These are phyloP conservation scores for Tetrao urogallus DNA, from an alignment of 2,113 vertebrate genomes.

Conservation along the genomic window DNA sequence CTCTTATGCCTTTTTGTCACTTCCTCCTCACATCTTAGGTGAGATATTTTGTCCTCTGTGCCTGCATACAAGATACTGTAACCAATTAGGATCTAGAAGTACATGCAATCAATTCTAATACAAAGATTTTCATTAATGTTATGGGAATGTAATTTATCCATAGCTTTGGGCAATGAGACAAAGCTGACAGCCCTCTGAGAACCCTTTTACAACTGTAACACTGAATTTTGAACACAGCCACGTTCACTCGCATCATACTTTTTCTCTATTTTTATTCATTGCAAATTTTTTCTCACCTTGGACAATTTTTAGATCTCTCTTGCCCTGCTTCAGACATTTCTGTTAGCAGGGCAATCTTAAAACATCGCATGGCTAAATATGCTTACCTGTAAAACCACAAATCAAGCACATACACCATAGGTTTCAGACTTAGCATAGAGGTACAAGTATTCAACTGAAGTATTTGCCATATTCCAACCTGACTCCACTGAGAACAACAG, in stretches of 20 bases:
- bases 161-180: not conserved
- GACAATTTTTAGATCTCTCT: not conserved
- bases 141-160: not conserved
- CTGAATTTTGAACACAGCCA: not conserved
- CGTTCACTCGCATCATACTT: not conserved
- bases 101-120: not conserved
- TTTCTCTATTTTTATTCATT: not conserved
- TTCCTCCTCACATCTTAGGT: not conserved
- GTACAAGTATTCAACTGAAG: conserved; percentile 36
- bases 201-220: not conserved
- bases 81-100: not conserved
- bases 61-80: not conserved
- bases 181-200: not conserved
- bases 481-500: conserved; percentile 34
- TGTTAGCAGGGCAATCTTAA: conserved; percentile 37
- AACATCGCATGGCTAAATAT: conserved; percentile 37
- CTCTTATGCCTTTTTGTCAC: not conserved
- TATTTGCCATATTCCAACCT: conserved; percentile 38
- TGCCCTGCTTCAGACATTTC: conserved; percentile 16
- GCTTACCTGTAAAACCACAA: not conserved
- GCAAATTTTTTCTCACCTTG: not conserved
- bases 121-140: not conserved
- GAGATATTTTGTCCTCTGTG: not conserved
- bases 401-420: conserved; percentile 15
- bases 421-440: not conserved